Conservation (phyloP, 2,888 invertebrate genomes). For the Ormyrus thymus region DNA sequence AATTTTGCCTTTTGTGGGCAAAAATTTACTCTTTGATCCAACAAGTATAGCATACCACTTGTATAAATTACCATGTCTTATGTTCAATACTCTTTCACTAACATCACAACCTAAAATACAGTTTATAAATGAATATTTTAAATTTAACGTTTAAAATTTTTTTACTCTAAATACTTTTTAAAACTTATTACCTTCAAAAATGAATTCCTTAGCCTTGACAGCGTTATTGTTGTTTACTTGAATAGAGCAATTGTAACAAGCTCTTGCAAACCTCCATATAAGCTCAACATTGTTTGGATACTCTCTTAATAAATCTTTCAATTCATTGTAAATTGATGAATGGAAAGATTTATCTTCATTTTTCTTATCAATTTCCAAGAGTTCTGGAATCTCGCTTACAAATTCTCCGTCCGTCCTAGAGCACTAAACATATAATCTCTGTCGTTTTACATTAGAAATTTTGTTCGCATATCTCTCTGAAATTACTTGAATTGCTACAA, state of each 20-base stretch:
- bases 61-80: conserved; percentile 78
- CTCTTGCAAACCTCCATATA: conserved; percentile 70
- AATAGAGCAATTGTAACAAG: conserved; percentile 65
- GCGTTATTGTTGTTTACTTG: conserved; percentile 54
- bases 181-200: conserved; percentile 65
- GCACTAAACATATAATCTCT: conserved; percentile 70
- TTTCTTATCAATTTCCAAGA: conserved; percentile 63
- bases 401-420: conserved; percentile 67
- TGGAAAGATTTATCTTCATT: conserved; percentile 59
- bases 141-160: conserved; percentile 7
- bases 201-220: conserved; percentile 58
- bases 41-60: conserved; percentile 85
- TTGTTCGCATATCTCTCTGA: conserved; percentile 45
- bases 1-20: conserved; percentile 80
- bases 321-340: conserved; percentile 61
- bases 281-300: conserved; percentile 67
- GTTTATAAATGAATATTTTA: conserved; percentile 17
- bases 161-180: background rate
- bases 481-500: conserved; percentile 43
- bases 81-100: conserved; percentile 77
- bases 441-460: conserved; percentile 59
- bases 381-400: conserved; percentile 61
- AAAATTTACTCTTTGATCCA: conserved; percentile 79
- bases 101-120: conserved; percentile 76
- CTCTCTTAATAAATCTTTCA: conserved; percentile 62